Percentiles rank a stretch among this genome's conserved stretches.
phyloP scores from a whole-genome alignment of 2,797 vertebrate genomes.

The Chelmon rostratus region DNA sequence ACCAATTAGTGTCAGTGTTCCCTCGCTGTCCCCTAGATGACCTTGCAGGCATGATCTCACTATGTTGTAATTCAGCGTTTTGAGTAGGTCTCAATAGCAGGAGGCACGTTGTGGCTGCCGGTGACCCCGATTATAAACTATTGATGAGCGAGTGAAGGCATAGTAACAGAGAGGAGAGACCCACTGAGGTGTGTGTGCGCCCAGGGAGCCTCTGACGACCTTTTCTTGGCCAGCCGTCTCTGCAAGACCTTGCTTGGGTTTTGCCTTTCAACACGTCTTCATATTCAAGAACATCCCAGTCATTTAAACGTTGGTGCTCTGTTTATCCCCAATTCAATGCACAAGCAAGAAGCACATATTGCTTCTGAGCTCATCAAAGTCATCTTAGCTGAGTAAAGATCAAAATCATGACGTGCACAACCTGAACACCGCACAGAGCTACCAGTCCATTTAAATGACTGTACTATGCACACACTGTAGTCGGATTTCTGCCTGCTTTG shows the following conservation, averaged over 20 bases:
- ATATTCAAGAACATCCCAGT: conserved; percentile 50
- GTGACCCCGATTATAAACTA: conserved; percentile 77
- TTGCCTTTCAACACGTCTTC: conserved; percentile 62
- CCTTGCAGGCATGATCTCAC: conserved; percentile 75
- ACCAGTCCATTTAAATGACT: conserved; percentile 11
- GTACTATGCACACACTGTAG: neutral
- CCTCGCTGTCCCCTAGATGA: conserved; percentile 66
- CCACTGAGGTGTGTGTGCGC: conserved; percentile 40
- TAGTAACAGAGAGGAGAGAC: conserved; percentile 45
- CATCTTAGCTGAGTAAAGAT: conserved; percentile 6
- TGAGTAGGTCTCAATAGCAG: conserved; percentile 60
- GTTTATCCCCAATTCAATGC: conserved; percentile 5
- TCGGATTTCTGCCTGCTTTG: conserved; percentile 19
- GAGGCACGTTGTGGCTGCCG: conserved; percentile 55
- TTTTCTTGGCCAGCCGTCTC: conserved; percentile 46
- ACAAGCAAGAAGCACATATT: conserved; percentile 1
- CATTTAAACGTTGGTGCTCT: conserved; percentile 27
- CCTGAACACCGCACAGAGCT: conserved; percentile 6
- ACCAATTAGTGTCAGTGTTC: conserved; percentile 75
- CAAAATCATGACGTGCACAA: conserved; percentile 9
- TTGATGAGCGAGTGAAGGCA: conserved; percentile 79
- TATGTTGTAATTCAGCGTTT: conserved; percentile 79
- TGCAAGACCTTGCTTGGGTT: conserved; percentile 26
- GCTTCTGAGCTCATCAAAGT: neutral
- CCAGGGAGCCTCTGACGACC: conserved; percentile 33